Evolutionary conservation across 2,888 invertebrate species (phyloP), one percentile per base, ranked within the genome.

Genomic region (Drosophila anceps): DNA sequence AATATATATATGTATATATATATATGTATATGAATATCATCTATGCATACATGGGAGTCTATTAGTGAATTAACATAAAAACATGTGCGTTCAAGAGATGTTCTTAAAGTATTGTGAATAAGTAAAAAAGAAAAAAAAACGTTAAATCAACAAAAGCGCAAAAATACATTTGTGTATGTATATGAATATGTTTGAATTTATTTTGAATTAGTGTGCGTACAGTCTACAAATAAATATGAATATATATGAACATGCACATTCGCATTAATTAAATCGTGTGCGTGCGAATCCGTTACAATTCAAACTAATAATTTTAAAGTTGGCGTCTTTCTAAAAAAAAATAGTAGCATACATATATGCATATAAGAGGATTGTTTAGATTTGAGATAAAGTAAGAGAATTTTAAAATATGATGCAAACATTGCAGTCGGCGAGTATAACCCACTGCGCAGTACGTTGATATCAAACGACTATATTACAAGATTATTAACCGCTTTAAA

Each of bases 301-400:
- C 58, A 65, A 76, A 79, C 39, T 76, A 77, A 77, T 76, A 67
- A 64, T 18, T 44, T 58, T 20, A 7, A 57, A 20, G 41, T 50
- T 61, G 35, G 33, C 58, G 53, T 61, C 44, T 18, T 44, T 41
- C 15, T 6, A n/a, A 41, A 48, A 51, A 48, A 51, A 51, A 39
- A 62, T 12, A 41, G 43, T 73, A 67, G 72, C 68, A 73, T 71
- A 79, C 59, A 63, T 79, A 80, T 46, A 78, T 71, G 78, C 81
- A 80, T 66, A 53, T 69, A 51, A 69, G 65, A 27, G 65, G 58
- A 46, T 66, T 73, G 33, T 76, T 70, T 29, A 79, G 68, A 76
- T 72, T 63, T 41, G 43, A 69, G 35, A 76, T 60, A 65, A 41
- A 51, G 79, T 79, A 79, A 78, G 71, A 20, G 15, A 18, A 51